Evolutionary conservation across 2,113 vertebrate species (phyloP).

Genomic region (Chloroceryle aenea): DNA sequence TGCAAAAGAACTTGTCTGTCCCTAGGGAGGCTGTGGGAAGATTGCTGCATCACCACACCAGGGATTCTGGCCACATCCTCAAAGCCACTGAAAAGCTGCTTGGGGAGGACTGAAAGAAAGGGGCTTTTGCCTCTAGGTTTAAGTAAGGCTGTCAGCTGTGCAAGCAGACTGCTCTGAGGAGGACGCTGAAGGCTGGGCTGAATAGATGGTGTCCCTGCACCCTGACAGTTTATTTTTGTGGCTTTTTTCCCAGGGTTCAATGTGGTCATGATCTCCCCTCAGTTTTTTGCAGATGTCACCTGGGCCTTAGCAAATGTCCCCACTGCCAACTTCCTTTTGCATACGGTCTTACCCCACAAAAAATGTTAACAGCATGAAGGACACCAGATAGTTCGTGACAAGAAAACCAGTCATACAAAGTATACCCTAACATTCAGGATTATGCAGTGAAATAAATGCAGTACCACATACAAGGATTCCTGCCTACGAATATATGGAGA

Average conservation of each 20-base stretch:
- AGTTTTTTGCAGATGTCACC: background rate
- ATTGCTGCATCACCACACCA: background rate
- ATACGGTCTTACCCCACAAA: background rate
- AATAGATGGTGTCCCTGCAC: accelerated
- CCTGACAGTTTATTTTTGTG: background rate
- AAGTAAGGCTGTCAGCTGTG: background rate
- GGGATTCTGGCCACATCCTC: background rate
- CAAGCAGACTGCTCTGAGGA: background rate
- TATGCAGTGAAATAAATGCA: accelerated
- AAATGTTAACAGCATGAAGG: background rate
- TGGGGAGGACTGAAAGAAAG: background rate
- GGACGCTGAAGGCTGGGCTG: background rate
- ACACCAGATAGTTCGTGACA: accelerated
- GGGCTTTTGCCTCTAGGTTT: background rate
- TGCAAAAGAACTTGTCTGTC: conserved; percentile 29
- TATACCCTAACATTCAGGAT: background rate
- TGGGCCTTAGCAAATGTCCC: background rate
- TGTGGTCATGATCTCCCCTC: background rate
- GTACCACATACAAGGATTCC: background rate
- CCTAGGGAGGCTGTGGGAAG: conserved; percentile 36
- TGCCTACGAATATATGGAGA: background rate
- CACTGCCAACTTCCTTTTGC: background rate
- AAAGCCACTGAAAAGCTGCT: background rate
- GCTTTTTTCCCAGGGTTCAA: background rate
- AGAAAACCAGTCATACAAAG: background rate